Evolutionary conservation across 2,888 invertebrate genomes (phyloP), one percentile per base, ranked within the genome.

Genomic region (Erpobdella octoculata): DNA sequence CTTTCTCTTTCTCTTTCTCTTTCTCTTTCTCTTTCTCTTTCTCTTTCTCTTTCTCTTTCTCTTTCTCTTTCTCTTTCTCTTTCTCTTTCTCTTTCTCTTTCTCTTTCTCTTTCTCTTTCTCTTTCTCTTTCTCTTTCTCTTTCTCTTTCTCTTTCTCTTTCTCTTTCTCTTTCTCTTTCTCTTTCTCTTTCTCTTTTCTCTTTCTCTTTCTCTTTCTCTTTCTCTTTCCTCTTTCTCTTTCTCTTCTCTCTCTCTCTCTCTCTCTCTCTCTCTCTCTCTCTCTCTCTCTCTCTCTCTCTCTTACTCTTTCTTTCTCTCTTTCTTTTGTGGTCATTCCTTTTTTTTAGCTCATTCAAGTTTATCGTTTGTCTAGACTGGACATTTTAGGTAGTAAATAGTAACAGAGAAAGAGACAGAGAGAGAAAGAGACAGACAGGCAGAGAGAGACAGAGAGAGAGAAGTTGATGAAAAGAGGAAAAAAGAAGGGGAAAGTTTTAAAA

Each of bases 241-340:
- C n/a, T n/a, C n/a, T 41, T n/a, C n/a, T 41, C 46, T 41, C n/a
- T n/a, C n/a, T 41, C 46, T 41, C n/a, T n/a, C n/a, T 41, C 46
- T 41, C n/a, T n/a, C n/a, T 41, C 46, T 41, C n/a, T n/a, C n/a
- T 41, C 46, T 41, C n/a, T n/a, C n/a, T 41, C 46, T 41, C n/a
- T n/a, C n/a, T 41, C 46, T 41, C n/a, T n/a, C n/a, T 41, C 46
- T 41, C n/a, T n/a, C n/a, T n/a, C n/a, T n/a, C n/a, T n/a, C n/a
- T n/a, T n/a, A n/a, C n/a, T n/a, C n/a, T n/a, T n/a, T n/a, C n/a
- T 41, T n/a, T 41, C n/a, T n/a, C n/a, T 41, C 46, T 41, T 41
- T n/a, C n/a, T 41, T n/a, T 41, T 41, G 12, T 41, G 12, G 12
- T 41, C n/a, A 12, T 41, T 41, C 46, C n/a, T 41, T n/a, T 41